Evolutionary conservation across 92 coral and sea anemone genomes (phyloP).

Genomic region (Parazoanthus swiftii): DNA sequence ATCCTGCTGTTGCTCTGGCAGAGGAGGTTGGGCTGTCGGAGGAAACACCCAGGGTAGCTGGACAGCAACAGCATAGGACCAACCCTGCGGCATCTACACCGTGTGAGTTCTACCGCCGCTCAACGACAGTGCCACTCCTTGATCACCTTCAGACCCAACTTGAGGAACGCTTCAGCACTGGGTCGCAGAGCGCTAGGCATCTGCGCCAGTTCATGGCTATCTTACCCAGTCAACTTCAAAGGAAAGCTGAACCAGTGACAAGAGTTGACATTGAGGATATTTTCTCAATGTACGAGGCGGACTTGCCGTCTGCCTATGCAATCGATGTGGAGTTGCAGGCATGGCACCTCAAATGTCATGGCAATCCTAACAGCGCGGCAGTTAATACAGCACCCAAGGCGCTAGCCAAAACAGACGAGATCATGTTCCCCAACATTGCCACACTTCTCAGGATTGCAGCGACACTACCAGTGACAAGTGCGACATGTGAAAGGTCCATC

Average conservation of each 20-base stretch:
- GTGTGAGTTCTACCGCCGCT: conserved; percentile 35
- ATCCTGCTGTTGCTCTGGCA: conserved; percentile 33
- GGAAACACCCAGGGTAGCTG: conserved; percentile 39
- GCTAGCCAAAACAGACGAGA: conserved; percentile 41
- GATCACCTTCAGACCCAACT: conserved; percentile 46
- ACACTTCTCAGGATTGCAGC: conserved; percentile 47
- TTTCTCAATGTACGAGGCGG: conserved; percentile 41
- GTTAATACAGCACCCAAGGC: conserved; percentile 50
- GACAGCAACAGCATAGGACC: conserved; percentile 38
- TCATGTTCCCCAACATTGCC: conserved; percentile 42
- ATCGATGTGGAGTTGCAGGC: conserved; percentile 43
- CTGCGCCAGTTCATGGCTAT: conserved; percentile 38
- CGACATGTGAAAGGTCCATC: conserved; percentile 44
- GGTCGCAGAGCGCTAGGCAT: conserved; percentile 42
- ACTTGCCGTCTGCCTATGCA: conserved; percentile 47
- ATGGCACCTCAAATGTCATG: conserved; percentile 41
- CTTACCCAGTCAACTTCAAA: conserved; percentile 41
- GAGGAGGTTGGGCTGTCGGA: conserved; percentile 26
- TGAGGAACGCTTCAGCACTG: conserved; percentile 43
- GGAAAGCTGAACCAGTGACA: conserved; percentile 17
- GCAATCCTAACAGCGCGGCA: conserved; percentile 24
- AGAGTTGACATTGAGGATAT: conserved; percentile 40
- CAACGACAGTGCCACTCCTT: conserved; percentile 43
- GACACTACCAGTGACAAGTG: conserved; percentile 44
- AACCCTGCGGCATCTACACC: conserved; percentile 24